Evolutionary conservation across 2,888 invertebrate genomes (phyloP), one percentile per base, ranked within the genome.

Genomic region (Rhingia campestris): DNA sequence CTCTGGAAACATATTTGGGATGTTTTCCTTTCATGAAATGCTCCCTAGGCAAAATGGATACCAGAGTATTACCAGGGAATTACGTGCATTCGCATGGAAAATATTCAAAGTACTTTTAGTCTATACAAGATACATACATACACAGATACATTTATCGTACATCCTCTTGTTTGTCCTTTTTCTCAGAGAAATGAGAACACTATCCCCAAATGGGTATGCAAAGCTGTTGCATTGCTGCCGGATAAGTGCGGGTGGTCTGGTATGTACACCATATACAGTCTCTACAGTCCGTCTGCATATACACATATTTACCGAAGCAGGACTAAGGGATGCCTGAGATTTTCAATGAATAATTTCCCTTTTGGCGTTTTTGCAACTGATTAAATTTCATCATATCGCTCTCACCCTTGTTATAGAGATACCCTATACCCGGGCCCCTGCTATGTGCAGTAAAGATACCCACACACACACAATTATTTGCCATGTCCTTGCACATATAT

Each of bases 301-400:
- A n/a, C 41, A 6, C 6, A 6, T 54, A 47, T 82, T 63, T 58
- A 63, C 39, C 72, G 30, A 73, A 45, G 67, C 66, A 56, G 37
- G 41, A 69, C 63, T 51, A 41, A 64, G 53, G 61, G 76, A 77
- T 82, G 77, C 77, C 72, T 77, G 79, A 77, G 79, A 82, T 82
- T 82, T 82, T 82, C 77, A 79, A 82, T 82, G 82, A 82, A 82
- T 82, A 63, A 82, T 69, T 79, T 77, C 51, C 79, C 82, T 64
- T 73, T 82, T 69, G 82, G 82, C 82, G 73, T 73, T 82, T 82
- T 82, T 77, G 79, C 67, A 77, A 79, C 63, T 82, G 82, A 82
- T 82, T 82, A 73, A 73, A 82, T 82, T 82, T 82, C 69, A 82
- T 79, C 79, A 82, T 63, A 73, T 82, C 67, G 6, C 10, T 3